phyloP scores from a whole-genome alignment of 2,113 vertebrate genomes.

The Poecile atricapillus region DNA sequence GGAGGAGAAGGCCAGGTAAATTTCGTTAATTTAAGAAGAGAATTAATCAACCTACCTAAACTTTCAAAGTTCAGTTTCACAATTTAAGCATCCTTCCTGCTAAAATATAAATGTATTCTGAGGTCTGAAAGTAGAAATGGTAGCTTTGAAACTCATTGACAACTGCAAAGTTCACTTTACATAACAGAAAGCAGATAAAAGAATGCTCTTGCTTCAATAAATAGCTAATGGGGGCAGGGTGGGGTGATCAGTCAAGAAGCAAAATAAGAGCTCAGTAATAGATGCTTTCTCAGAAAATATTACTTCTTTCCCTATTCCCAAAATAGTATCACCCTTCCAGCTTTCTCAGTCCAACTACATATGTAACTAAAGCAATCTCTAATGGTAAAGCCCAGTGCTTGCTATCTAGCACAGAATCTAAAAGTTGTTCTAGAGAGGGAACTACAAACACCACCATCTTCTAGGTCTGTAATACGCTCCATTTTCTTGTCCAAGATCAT shows the following conservation, averaged over 20 bases:
- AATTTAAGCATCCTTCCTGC: not conserved
- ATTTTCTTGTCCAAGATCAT: not conserved
- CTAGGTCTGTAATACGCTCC: not conserved
- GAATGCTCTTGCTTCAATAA: not conserved
- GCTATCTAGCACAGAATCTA: not conserved
- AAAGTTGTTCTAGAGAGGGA: not conserved
- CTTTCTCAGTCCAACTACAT: not conserved
- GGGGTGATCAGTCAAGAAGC: not conserved
- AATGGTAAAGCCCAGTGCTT: not conserved
- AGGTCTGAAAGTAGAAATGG: not conserved
- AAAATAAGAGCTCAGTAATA: not conserved
- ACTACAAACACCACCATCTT: not conserved
- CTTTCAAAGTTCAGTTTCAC: not conserved
- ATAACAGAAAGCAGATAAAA: not conserved
- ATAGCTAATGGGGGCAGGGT: rapidly evolving
- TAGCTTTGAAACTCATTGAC: not conserved
- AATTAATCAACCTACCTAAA: not conserved
- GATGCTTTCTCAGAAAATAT: not conserved
- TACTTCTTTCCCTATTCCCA: not conserved
- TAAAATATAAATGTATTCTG: not conserved
- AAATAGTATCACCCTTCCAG: not conserved
- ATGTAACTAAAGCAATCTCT: not conserved
- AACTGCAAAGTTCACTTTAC: not conserved
- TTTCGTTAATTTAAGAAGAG: not conserved
- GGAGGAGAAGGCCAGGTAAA: not conserved